Percentiles rank a stretch among this genome's conserved stretches.
Conservation (phyloP, 2,113 vertebrate genomes). For the Perca schrenkii region DNA sequence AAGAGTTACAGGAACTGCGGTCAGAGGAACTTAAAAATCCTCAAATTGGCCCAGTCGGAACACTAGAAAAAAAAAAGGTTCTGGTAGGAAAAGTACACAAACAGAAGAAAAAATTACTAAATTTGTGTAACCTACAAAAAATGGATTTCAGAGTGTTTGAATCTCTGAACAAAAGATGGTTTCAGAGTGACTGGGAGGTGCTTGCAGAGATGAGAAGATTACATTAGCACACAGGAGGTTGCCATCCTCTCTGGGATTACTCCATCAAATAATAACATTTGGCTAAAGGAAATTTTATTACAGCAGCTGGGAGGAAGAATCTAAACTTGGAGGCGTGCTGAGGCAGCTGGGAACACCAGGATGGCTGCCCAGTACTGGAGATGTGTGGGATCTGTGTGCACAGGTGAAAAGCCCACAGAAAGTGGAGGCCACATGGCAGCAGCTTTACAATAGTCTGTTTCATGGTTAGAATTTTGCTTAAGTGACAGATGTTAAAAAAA, state of each 20-base stretch:
- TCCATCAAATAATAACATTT: conserved; percentile 84
- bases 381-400: conserved; percentile 41
- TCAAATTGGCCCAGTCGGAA: too few species aligned
- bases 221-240: conserved; percentile 77
- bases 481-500: conserved; percentile 33
- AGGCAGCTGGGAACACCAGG: conserved; percentile 56
- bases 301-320: conserved; percentile 66
- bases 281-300: conserved; percentile 82
- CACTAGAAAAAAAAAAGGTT: too few species aligned
- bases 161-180: conserved; percentile 53
- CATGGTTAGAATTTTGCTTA: conserved; percentile 23
- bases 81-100: conserved; percentile 42
- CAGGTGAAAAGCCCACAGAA: conserved; percentile 45
- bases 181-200: conserved; percentile 62
- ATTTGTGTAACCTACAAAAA: conserved; percentile 47
- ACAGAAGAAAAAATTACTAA: conserved; percentile 2
- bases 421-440: conserved; percentile 45
- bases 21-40: too few species aligned
- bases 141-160: conserved; percentile 49
- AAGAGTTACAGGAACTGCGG: too few species aligned
- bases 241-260: conserved; percentile 75
- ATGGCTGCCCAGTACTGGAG: conserved; percentile 24
- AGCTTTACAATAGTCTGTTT: conserved; percentile 15
- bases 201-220: conserved; percentile 73
- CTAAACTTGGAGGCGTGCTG: conserved; percentile 56